Evolutionary conservation across 2,888 invertebrate genomes (phyloP).

Genomic region (Danaus chrysippus): DNA sequence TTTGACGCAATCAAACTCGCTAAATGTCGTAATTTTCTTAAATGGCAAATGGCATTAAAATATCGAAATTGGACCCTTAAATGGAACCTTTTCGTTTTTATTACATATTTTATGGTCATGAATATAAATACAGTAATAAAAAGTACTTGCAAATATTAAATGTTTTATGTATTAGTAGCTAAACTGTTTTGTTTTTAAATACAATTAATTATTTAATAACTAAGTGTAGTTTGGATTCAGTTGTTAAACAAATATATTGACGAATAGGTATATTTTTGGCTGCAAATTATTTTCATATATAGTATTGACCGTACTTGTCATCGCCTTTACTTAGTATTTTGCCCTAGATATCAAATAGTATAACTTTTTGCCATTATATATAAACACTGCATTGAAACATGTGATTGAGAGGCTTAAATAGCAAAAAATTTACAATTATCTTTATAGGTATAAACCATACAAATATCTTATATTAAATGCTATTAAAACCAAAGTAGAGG

Average conservation of each 20-base stretch:
- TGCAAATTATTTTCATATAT: no score
- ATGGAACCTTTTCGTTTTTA: slow-evolving; percentile 3
- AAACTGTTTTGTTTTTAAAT: background rate
- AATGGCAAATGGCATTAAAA: slow-evolving; percentile 6
- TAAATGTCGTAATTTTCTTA: slow-evolving; percentile 4
- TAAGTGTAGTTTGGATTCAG: no score
- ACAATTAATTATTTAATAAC: background rate
- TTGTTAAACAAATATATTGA: no score
- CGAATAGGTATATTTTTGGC: no score
- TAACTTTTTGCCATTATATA: no score
- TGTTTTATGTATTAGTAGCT: background rate
- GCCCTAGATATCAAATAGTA: no score
- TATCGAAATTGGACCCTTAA: slow-evolving; percentile 2
- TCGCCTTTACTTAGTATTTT: no score
- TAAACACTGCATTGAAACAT: no score
- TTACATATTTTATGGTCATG: slow-evolving; percentile 2
- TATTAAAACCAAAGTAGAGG: slow-evolving; percentile 16
- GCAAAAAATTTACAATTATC: no score
- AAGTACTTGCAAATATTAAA: slow-evolving; percentile 1
- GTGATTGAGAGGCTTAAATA: no score
- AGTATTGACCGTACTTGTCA: no score
- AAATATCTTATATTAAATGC: slow-evolving; percentile 5
- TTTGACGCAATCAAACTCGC: slow-evolving; percentile 6
- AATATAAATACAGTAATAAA: slow-evolving; percentile 2
- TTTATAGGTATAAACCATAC: no score